Conservation (phyloP, 1,140 invertebrate genomes). For the Nasonia vitripennis region DNA sequence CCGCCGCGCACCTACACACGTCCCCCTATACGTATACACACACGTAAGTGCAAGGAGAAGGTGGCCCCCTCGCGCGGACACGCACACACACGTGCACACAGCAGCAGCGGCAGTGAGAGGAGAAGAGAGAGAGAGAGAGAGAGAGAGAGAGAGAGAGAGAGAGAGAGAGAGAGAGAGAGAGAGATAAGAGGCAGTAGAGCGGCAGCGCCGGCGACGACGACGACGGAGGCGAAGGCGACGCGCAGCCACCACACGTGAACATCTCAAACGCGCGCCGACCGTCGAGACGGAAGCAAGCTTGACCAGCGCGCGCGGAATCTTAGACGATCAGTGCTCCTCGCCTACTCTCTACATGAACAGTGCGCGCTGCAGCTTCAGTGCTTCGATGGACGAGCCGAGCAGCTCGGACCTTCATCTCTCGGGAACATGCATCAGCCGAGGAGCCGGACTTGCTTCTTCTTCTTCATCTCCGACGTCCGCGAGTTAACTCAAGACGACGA, state of each 20-base stretch:
- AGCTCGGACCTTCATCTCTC: too few relatives aligned
- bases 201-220: neutral
- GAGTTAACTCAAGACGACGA: neutral
- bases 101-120: neutral
- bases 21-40: constrained; percentile 44
- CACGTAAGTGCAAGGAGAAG: constrained; percentile 44
- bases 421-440: neutral
- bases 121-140: constrained; percentile 5
- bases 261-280: constrained; percentile 29
- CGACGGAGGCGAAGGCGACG: neutral
- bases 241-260: constrained; percentile 36
- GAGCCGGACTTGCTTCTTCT: neutral
- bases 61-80: constrained; percentile 45
- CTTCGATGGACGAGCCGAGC: too few relatives aligned
- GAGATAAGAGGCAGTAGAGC: constrained; percentile 1
- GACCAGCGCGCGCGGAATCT: neutral
- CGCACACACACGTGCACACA: constrained; percentile 18
- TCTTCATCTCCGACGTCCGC: neutral
- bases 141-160: neutral
- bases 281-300: constrained; percentile 17
- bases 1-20: constrained; percentile 38
- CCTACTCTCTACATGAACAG: too few relatives aligned
- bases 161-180: constrained; percentile 7
- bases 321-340: neutral
- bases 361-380: too few relatives aligned